These are phyloP conservation scores for Pteria penguin DNA, from an alignment of 2,888 invertebrate species.

Conservation along the genomic window DNA sequence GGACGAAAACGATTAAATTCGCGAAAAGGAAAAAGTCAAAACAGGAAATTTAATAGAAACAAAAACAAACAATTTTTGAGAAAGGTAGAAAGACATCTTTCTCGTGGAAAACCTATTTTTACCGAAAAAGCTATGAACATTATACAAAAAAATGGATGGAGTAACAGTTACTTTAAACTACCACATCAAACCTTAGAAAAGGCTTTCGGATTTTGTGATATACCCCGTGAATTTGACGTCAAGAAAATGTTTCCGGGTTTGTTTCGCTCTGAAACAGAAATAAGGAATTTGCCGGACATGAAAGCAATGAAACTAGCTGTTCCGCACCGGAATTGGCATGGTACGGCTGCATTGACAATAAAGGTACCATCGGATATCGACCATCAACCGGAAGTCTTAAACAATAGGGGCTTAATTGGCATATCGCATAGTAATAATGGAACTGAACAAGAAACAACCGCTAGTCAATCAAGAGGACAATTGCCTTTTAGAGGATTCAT, in stretches of 20 bases:
- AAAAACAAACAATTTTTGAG: constrained; percentile 3
- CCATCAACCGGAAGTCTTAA: not conserved
- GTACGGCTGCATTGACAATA: not conserved
- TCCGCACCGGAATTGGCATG: not conserved
- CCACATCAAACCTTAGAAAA: constrained; percentile 5
- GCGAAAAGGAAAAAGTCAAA: not conserved
- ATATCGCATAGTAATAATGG: not conserved
- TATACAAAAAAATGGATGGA: constrained; percentile 4
- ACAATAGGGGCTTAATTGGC: not conserved
- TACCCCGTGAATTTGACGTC: constrained; percentile 20
- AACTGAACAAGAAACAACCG: not conserved
- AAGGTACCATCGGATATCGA: not conserved
- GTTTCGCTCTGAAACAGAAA: constrained; percentile 23
- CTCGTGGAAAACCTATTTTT: not conserved
- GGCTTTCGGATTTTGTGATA: constrained; percentile 33
- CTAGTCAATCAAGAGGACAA: not conserved
- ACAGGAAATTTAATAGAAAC: not conserved
- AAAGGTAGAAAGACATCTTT: constrained; percentile 6
- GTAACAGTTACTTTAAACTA: not conserved
- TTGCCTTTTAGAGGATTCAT: not conserved
- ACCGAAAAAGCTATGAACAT: not conserved
- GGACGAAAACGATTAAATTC: too few relatives aligned
- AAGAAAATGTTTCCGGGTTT: constrained; percentile 31
- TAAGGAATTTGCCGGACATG: constrained; percentile 15
- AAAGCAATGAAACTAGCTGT: not conserved